Evolutionary conservation across 2,888 invertebrate species (phyloP).

Genomic region (Lithosia quadra): DNA sequence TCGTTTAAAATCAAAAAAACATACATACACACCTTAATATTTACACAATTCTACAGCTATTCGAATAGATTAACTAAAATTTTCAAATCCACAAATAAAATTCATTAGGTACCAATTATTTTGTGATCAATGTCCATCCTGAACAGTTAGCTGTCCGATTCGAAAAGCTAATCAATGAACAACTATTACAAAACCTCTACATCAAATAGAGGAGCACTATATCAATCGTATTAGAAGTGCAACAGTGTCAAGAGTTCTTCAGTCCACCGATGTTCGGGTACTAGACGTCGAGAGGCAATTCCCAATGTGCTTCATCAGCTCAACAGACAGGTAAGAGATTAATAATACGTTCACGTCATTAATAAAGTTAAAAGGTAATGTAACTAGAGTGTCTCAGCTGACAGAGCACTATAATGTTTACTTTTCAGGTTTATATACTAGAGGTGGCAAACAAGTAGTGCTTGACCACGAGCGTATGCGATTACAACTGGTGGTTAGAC

Average conservation of each 20-base stretch:
- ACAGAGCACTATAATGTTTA: background rate
- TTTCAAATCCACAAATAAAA: background rate
- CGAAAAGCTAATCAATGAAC: slow-evolving; percentile 24
- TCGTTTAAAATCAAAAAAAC: too few relatives aligned
- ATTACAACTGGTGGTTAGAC: background rate
- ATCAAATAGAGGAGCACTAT: slow-evolving; percentile 51
- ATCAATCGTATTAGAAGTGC: slow-evolving; percentile 64
- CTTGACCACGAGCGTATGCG: background rate
- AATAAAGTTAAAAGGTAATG: background rate
- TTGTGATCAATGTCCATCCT: background rate
- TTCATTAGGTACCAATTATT: background rate
- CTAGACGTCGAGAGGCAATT: slow-evolving; percentile 72
- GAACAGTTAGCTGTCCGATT: background rate
- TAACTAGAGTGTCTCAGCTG: background rate
- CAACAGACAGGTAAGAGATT: slow-evolving; percentile 64
- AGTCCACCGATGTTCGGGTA: slow-evolving; percentile 50
- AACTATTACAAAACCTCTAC: slow-evolving; percentile 48
- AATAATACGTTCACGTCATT: slow-evolving; percentile 3
- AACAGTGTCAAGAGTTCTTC: slow-evolving; percentile 59
- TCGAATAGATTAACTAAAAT: background rate
- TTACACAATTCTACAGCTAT: background rate
- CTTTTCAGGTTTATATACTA: background rate
- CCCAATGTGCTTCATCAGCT: slow-evolving; percentile 45
- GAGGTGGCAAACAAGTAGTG: background rate
- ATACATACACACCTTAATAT: too few relatives aligned